Percentiles rank a stretch among this genome's conserved stretches.
phyloP scores from a whole-genome alignment of 2,888 invertebrate genomes.

The Napeogenes sylphis region DNA sequence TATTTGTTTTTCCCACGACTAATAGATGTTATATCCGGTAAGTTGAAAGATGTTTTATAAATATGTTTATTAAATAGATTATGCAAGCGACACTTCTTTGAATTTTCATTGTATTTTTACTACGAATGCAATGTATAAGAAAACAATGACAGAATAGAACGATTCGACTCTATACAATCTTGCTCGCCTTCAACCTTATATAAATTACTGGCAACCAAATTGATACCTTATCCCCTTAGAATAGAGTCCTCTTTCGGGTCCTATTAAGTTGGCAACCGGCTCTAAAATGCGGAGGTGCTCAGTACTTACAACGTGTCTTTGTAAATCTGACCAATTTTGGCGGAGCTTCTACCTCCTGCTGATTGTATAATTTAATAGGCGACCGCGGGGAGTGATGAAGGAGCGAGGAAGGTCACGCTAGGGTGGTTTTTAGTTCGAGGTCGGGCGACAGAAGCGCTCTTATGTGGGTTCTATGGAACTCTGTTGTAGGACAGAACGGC shows the following conservation, averaged over 20 bases:
- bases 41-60: too few relatives aligned
- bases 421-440: constrained; percentile 57
- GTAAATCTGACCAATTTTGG: constrained; percentile 55
- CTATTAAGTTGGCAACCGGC: constrained; percentile 41
- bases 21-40: too few relatives aligned
- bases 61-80: too few relatives aligned
- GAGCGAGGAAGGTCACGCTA: constrained; percentile 34
- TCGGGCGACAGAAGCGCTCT: constrained; percentile 68
- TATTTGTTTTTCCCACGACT: too few relatives aligned
- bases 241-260: constrained; percentile 46
- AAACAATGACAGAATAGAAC: constrained; percentile 39
- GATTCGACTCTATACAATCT: constrained; percentile 56
- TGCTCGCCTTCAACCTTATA: constrained; percentile 66
- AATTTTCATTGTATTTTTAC: too few relatives aligned
- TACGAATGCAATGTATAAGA: too few relatives aligned
- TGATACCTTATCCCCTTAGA: constrained; percentile 43
- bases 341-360: constrained; percentile 51
- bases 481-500: constrained; percentile 70
- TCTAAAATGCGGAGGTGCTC: constrained; percentile 70
- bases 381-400: constrained; percentile 36
- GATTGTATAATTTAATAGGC: constrained; percentile 35
- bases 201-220: constrained; percentile 47
- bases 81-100: too few relatives aligned
- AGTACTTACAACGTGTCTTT: constrained; percentile 71
- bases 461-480: constrained; percentile 69